Evolutionary conservation across 2,888 invertebrate species (phyloP), one percentile per base, ranked within the genome.

Genomic region (Dicyrtoma fusca): DNA sequence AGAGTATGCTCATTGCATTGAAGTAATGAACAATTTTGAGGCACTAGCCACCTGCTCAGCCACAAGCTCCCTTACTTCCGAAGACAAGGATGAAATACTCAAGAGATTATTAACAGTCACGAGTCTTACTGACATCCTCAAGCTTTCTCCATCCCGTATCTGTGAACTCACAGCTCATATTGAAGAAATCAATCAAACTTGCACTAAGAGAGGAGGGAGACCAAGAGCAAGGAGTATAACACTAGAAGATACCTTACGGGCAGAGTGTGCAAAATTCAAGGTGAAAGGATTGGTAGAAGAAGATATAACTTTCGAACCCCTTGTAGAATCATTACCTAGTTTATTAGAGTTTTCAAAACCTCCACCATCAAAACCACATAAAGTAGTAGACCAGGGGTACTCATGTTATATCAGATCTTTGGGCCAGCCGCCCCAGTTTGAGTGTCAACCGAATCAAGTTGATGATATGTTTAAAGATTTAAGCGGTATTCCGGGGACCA

Each of bases 401-500:
- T n/a, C 17, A 21, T 42, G 42, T 42, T 11, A 14, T 13, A 51
- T 49, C 8, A 45, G n/a, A n/a, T n/a, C n/a, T n/a, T n/a, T n/a
- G n/a, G 64, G n/a, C n/a, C n/a, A n/a, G n/a, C n/a, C n/a, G n/a
- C n/a, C n/a, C n/a, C n/a, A n/a, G n/a, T n/a, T n/a, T n/a, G n/a
- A n/a, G n/a, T n/a, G n/a, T n/a, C n/a, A n/a, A n/a, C n/a, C n/a
- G n/a, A n/a, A n/a, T n/a, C n/a, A n/a, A n/a, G n/a, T 64, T 19
- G 63, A 53, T 23, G 23, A 19, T 14, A 47, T 71, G n/a, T 63
- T 71, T 47, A 63, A 63, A 1, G 71, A 64, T 44, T 11, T 63
- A 0, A 23, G 64, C 1, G 64, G 55, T 42, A 23, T 55, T 8
- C 23, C 13, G 1, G 55, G 63, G 0, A 42, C 55, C 13, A 53